Evolutionary conservation across 2,113 vertebrate genomes (phyloP).

Genomic region (Hiodon tergisus): DNA sequence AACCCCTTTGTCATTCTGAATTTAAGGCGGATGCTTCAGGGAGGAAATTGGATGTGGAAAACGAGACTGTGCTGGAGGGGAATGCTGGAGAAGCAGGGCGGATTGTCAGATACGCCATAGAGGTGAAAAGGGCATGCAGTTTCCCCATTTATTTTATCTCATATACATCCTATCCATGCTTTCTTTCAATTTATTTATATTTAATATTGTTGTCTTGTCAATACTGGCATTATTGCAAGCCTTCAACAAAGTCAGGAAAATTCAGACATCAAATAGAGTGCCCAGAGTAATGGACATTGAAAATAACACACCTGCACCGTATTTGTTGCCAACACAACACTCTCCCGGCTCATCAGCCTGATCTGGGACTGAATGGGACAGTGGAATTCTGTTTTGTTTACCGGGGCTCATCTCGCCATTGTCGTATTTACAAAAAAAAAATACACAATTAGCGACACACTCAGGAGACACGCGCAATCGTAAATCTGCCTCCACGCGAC

Average conservation of each 20-base stretch:
- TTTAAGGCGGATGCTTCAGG: slow-evolving; percentile 2
- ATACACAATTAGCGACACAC: too few relatives aligned
- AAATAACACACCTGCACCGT: too few relatives aligned
- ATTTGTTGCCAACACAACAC: too few relatives aligned
- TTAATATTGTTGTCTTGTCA: background rate
- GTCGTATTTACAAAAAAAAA: too few relatives aligned
- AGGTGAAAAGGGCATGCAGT: background rate
- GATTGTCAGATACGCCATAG: background rate
- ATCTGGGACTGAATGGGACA: too few relatives aligned
- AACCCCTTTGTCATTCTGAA: slow-evolving; percentile 5
- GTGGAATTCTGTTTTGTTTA: too few relatives aligned
- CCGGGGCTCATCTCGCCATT: too few relatives aligned
- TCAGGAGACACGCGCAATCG: too few relatives aligned
- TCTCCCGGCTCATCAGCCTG: too few relatives aligned
- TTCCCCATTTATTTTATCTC: background rate
- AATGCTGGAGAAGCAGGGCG: background rate
- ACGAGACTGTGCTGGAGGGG: background rate
- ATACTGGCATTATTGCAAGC: background rate
- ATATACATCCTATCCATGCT: background rate
- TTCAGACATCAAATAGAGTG: background rate
- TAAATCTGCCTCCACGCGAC: too few relatives aligned
- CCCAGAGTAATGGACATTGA: too few relatives aligned
- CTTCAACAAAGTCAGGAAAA: background rate
- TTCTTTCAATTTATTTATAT: slow-evolving; percentile 4
- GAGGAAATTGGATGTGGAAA: background rate